phyloP scores from a whole-genome alignment of 2,888 invertebrate genomes.

The Acanthosoma haemorrhoidale region DNA sequence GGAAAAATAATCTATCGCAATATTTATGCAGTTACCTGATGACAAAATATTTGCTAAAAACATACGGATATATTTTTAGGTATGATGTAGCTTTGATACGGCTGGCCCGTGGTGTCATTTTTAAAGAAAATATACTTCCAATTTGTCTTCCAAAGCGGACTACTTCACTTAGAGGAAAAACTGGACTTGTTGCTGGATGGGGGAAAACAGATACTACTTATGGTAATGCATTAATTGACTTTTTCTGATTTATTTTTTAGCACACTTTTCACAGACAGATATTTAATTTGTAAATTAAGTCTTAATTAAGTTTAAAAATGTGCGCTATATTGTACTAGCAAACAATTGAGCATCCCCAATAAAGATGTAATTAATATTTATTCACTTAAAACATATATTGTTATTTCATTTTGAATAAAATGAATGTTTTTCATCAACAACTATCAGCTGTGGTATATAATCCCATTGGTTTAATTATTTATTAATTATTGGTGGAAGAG shows the following conservation, averaged over 20 bases:
- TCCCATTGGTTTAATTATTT: too few species aligned
- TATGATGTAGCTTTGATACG: conserved; percentile 68
- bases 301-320: not conserved
- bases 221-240: conserved; percentile 44
- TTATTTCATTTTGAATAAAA: too few species aligned
- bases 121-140: conserved; percentile 65
- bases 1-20: too few species aligned
- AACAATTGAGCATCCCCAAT: not conserved
- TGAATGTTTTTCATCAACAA: too few species aligned
- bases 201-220: conserved; percentile 64
- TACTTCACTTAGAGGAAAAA: conserved; percentile 48
- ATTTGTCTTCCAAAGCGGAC: conserved; percentile 65
- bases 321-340: not conserved
- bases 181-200: conserved; percentile 73
- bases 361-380: too few species aligned
- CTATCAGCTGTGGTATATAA: too few species aligned
- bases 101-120: conserved; percentile 61
- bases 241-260: too few species aligned
- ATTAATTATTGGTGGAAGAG: too few species aligned
- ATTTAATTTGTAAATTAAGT: not conserved
- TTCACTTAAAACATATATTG: too few species aligned
- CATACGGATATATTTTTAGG: conserved; percentile 41
- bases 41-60: too few species aligned
- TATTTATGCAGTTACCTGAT: too few species aligned
- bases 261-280: too few species aligned